Conservation (phyloP, 2,113 vertebrate species). For the Pycnonotus jocosus region DNA sequence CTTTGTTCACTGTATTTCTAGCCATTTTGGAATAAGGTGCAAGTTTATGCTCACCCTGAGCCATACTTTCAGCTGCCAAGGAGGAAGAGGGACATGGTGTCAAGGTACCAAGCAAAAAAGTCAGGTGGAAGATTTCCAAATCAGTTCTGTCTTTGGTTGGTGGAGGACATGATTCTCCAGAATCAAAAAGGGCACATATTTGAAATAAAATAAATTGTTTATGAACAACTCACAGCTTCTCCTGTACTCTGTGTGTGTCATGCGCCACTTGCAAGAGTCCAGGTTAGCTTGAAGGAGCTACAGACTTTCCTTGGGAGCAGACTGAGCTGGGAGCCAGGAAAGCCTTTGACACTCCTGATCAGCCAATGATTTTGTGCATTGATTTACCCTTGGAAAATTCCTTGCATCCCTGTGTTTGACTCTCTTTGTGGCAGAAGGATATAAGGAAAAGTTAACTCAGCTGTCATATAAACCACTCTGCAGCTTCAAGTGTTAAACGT, state of each 20-base stretch:
- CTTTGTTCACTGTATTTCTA: constrained; percentile 57
- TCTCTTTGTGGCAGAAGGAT: neutral
- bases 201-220: constrained; percentile 72
- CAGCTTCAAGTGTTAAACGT: neutral
- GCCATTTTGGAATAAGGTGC: constrained; percentile 43
- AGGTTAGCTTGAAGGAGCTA: neutral
- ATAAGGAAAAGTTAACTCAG: neutral
- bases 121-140: constrained; percentile 39
- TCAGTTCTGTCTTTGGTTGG: constrained; percentile 54
- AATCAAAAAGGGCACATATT: constrained; percentile 74
- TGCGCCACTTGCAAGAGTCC: neutral
- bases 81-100: neutral
- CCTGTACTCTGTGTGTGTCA: neutral
- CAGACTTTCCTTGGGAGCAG: neutral
- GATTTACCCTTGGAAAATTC: neutral
- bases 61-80: constrained; percentile 10
- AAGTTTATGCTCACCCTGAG: constrained; percentile 35
- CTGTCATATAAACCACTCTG: neutral
- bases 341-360: neutral
- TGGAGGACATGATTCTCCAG: constrained; percentile 61
- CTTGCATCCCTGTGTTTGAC: neutral
- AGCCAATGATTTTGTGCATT: rapidly evolving
- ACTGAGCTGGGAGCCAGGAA: neutral
- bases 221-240: constrained; percentile 40
- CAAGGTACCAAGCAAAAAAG: constrained; percentile 11